Base-by-base conservation (phyloP, 2,888 invertebrate species). In the Lasius platythorax region DNA sequence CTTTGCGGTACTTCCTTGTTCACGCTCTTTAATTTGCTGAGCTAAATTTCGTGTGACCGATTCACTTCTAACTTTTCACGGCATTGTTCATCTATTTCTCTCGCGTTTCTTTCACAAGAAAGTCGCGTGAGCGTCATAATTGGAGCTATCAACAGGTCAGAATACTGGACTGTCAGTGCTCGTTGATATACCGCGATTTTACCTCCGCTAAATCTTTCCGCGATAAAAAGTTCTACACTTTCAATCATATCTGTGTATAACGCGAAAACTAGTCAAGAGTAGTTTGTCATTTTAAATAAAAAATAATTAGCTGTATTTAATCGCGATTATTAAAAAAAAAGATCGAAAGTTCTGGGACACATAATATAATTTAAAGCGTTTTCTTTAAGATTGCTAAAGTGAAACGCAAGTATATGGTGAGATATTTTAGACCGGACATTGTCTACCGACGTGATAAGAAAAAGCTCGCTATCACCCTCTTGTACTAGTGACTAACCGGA, bases 61-160 rank as follows among this genome's bases (percentile, higher is more conserved):
- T 73, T 43, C 50, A 61, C 73, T 73, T 79, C 33, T 46, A 67
- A 67, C 76, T 58, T 78, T 61, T 33, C 73, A 33, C 18, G 33
- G 33, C 23, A 12, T 46, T 61, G 33, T 33, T 61, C 33, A 23
- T 72, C 72, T 23, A 61, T 72, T 61, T 23, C 12, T 43, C 33
- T 6, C 12, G 37, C 5, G 46, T 72, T 61, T 23, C 18, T 33
- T 23, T 3, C 8, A 37, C 9, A 46, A 73, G 23, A 33, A 81
- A 81, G 37, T 73, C 79, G 79, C 73, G 73, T 68, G 79, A 73
- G 33, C 56, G 11, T 61, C 61, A 61, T 28, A 81, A 81, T 63
- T 61, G 30, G 43, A 73, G 50, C 50, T 81, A 73, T 81, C 79
- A 81, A 81, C 79, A 81, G 79, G 61, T 81, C 79, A 61, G 11